Evolutionary conservation across 2,888 invertebrate genomes (phyloP), one percentile per base, ranked within the genome.

Genomic region (Tachina fera): DNA sequence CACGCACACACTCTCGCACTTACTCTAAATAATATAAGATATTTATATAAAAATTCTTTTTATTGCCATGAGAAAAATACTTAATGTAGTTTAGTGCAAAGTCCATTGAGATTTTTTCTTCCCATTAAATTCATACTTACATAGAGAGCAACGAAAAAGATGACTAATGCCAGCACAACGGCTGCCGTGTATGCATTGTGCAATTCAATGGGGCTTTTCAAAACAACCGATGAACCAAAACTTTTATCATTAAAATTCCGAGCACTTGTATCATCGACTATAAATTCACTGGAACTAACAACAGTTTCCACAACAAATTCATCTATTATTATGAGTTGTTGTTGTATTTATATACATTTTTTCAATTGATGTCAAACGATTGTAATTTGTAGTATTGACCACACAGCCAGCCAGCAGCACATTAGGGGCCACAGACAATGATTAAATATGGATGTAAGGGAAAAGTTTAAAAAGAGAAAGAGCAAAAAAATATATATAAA

Each of bases 161-260:
- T 95, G 74, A 96, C 96, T 61, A 96, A 95, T 53, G 95, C 95
- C 86, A 96, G 94, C 10, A 96, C 96, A 72, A 96, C 96, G 41
- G 95, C 96, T 11, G 96, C 96, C 89, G 96, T 96, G 93, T 96
- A 96, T 89, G 96, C 95, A 92, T 96, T 96, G 93, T 96, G 96
- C 77, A 95, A 93, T 86, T 95, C 95, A 91, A 95, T 93, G 70
- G 93, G 94, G 89, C 94, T 94, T 89, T 93, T 92, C 87, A 92
- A 91, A 86, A 91, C 91, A 87, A 91, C 92, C 87, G 91, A 90
- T 88, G 91, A 91, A 89, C 92, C 92, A 87, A 93, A 93, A 87
- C 92, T 92, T 93, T 91, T 93, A 88, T 93, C 93, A 89, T 91
- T 92, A 90, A 92, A 93, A 90, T 92, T 92, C 89, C 92, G 90